phyloP scores from a whole-genome alignment of 2,888 invertebrate species.

The Troilus luridus region DNA sequence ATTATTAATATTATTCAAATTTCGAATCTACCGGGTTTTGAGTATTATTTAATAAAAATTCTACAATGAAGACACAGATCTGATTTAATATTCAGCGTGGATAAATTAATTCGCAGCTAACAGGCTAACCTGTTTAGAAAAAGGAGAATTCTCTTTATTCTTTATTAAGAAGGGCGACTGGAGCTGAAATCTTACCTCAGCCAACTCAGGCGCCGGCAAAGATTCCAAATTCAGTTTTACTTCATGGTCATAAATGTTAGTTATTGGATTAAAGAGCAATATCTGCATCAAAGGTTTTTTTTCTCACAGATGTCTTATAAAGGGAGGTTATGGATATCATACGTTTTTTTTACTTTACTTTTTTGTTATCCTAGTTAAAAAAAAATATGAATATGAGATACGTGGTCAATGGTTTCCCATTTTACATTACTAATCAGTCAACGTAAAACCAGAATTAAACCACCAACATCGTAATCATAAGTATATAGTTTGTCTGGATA shows the following conservation, averaged over 20 bases:
- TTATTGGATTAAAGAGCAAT: background rate
- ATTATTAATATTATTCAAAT: background rate
- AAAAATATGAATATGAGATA: too few species aligned
- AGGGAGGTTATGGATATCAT: too few species aligned
- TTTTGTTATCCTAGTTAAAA: too few species aligned
- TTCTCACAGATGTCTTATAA: background rate
- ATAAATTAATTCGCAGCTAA: background rate
- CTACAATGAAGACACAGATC: background rate
- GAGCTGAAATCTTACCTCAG: background rate
- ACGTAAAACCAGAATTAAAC: too few species aligned
- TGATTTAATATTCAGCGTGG: background rate
- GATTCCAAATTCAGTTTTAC: background rate
- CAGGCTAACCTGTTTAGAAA: background rate
- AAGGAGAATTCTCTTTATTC: background rate
- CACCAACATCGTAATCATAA: too few species aligned
- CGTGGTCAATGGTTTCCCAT: too few species aligned
- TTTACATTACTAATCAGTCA: too few species aligned
- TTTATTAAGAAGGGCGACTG: background rate
- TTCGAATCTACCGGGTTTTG: background rate
- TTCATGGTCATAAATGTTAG: background rate
- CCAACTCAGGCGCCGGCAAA: background rate
- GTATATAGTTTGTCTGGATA: too few species aligned
- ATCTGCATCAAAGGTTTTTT: background rate
- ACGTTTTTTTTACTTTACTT: too few species aligned
- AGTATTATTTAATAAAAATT: background rate